phyloP scores from a whole-genome alignment of 2,797 vertebrate species.

The Pagetopsis macropterus region DNA sequence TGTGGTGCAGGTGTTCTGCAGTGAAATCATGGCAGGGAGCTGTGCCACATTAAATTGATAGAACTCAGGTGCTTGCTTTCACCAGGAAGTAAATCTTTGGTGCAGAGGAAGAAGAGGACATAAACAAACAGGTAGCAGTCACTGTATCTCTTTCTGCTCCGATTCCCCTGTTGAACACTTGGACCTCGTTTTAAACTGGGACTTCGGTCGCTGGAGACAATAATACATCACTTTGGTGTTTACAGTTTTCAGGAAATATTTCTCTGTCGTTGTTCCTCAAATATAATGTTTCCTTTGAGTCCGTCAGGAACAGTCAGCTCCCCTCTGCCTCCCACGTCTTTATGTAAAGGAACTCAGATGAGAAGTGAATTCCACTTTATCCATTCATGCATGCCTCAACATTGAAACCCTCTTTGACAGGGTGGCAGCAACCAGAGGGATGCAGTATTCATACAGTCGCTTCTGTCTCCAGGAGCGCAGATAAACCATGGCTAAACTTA shows the following conservation, averaged over 20 bases:
- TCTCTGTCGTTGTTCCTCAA: slow-evolving; percentile 21
- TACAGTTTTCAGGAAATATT: slow-evolving; percentile 19
- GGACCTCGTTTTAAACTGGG: slow-evolving; percentile 43
- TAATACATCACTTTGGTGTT: slow-evolving; percentile 29
- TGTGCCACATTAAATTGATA: slow-evolving; percentile 9
- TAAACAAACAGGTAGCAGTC: slow-evolving; percentile 6
- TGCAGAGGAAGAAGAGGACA: slow-evolving; percentile 19
- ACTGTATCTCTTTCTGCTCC: slow-evolving; percentile 12
- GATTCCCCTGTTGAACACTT: slow-evolving; percentile 21
- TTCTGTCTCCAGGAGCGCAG: slow-evolving; percentile 72
- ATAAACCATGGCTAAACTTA: slow-evolving; percentile 78
- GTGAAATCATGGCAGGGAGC: slow-evolving; percentile 33
- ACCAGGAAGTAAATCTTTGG: slow-evolving; percentile 16
- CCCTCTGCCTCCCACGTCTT: slow-evolving; percentile 34
- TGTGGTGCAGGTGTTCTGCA: slow-evolving; percentile 50
- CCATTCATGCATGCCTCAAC: slow-evolving; percentile 76
- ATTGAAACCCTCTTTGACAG: slow-evolving; percentile 79
- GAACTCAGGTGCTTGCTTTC: slow-evolving; percentile 19
- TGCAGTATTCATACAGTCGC: slow-evolving; percentile 78
- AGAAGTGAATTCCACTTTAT: slow-evolving; percentile 72
- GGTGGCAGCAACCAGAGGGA: slow-evolving; percentile 68
- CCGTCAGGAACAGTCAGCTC: slow-evolving; percentile 28
- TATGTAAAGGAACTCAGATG: slow-evolving; percentile 51
- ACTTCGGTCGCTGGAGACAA: slow-evolving; percentile 15
- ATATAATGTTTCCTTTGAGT: slow-evolving; percentile 44